Evolutionary conservation across 37 sponge, comb jelly and placozoan species (phyloP).

Genomic region (Beroe forskalii): DNA sequence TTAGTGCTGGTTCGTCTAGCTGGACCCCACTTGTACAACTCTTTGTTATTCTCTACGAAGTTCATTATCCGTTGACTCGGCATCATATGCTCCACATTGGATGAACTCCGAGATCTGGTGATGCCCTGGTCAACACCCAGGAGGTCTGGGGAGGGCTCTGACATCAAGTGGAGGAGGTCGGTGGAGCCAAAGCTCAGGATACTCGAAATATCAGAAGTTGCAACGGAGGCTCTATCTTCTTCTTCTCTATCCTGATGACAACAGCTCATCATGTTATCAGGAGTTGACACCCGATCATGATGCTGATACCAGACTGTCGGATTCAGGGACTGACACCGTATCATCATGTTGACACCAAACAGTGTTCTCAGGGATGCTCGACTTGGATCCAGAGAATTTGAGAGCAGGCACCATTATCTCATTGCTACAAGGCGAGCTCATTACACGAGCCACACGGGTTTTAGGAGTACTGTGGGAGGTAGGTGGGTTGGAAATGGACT

Average conservation of each 20-base stretch:
- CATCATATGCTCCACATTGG: background rate
- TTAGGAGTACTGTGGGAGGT: background rate
- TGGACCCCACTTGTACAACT: background rate
- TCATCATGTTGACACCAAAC: too few species aligned
- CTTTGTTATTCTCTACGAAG: slow-evolving; percentile 1
- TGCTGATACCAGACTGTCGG: too few species aligned
- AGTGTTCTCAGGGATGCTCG: background rate
- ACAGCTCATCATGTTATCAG: too few species aligned
- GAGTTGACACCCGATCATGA: too few species aligned
- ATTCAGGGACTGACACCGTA: too few species aligned
- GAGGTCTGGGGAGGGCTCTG: background rate
- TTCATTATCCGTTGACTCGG: slow-evolving; percentile 18
- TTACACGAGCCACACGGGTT: too few species aligned
- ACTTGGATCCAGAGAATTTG: background rate
- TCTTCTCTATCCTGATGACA: background rate
- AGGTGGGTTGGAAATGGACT: background rate
- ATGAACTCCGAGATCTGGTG: background rate
- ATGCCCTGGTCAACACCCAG: background rate
- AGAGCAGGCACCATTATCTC: too few species aligned
- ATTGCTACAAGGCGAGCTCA: too few species aligned
- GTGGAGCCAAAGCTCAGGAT: slow-evolving; percentile 3
- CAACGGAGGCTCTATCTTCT: background rate
- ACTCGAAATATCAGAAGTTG: slow-evolving; percentile 16
- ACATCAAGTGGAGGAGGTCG: background rate
- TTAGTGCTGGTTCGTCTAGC: background rate